Percentiles rank a stretch among this genome's conserved stretches.
phyloP scores from a whole-genome alignment of 2,888 invertebrate genomes.

The Meiosimyza platycephala region DNA sequence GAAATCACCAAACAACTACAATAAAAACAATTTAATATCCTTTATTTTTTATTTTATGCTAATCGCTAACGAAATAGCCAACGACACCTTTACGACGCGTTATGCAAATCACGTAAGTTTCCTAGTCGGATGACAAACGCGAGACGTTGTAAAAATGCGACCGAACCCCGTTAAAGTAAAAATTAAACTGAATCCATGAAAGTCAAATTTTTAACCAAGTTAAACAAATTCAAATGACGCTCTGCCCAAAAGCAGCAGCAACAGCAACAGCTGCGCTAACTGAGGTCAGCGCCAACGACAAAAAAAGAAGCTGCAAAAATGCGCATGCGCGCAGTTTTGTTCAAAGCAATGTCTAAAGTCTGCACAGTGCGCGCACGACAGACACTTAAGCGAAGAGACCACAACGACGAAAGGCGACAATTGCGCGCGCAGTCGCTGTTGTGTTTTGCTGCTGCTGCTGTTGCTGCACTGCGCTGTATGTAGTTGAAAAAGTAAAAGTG shows the following conservation, averaged over 20 bases:
- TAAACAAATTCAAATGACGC: conserved; percentile 23
- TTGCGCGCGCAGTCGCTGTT: neutral
- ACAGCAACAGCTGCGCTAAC: neutral
- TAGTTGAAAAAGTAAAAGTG: conserved; percentile 19
- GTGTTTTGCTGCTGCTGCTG: too few species aligned
- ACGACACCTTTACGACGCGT: conserved; percentile 11
- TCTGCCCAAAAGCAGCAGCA: neutral
- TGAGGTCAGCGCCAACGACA: neutral
- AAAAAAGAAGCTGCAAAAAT: neutral
- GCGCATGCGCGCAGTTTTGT: neutral
- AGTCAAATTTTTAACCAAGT: conserved; percentile 51
- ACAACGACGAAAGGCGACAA: too few species aligned
- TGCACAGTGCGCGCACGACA: neutral
- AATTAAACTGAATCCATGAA: conserved; percentile 58
- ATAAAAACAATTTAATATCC: neutral
- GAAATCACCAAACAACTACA: neutral
- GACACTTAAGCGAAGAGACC: too few species aligned
- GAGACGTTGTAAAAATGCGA: conserved; percentile 49
- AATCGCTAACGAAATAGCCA: neutral
- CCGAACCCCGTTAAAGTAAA: conserved; percentile 57
- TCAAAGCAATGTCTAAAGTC: neutral
- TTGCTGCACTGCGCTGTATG: neutral
- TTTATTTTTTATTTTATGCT: too few species aligned
- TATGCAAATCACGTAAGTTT: conserved; percentile 29
- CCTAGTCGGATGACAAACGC: neutral